Evolutionary conservation across 2,888 invertebrate species (phyloP).

Genomic region (Caenorhabditis sp.): DNA sequence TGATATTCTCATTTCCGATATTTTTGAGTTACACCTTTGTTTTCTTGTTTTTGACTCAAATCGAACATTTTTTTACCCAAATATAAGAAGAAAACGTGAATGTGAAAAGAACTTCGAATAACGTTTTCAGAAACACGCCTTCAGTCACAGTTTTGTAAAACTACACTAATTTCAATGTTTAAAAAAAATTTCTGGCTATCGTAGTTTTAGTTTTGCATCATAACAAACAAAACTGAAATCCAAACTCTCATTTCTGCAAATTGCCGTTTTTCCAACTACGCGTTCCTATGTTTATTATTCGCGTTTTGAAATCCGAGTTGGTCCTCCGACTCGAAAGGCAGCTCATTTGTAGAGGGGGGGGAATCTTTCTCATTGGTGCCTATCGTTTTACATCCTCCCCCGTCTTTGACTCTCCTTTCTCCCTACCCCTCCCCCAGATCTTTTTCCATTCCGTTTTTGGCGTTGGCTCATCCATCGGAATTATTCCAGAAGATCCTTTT

Average conservation of each 20-base stretch:
- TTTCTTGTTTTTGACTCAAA: too few relatives aligned
- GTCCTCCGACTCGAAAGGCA: constrained; percentile 24
- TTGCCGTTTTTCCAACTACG: not conserved
- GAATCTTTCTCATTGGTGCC: constrained; percentile 39
- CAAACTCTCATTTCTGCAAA: too few relatives aligned
- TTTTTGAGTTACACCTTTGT: too few relatives aligned
- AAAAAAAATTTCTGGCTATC: too few relatives aligned
- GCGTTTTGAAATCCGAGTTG: constrained; percentile 37
- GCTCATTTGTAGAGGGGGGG: constrained; percentile 51
- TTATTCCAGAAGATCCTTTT: not conserved
- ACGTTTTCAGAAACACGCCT: too few relatives aligned
- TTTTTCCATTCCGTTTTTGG: constrained; percentile 14
- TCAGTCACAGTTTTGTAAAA: too few relatives aligned
- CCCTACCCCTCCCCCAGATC: constrained; percentile 18
- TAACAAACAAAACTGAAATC: not conserved
- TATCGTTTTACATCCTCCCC: constrained; percentile 57
- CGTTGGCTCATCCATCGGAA: too few relatives aligned
- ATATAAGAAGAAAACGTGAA: too few relatives aligned
- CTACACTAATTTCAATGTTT: too few relatives aligned
- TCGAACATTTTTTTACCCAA: too few relatives aligned
- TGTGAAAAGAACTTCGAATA: too few relatives aligned
- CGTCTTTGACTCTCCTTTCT: constrained; percentile 38
- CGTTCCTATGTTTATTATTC: constrained; percentile 12
- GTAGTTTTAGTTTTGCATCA: not conserved
- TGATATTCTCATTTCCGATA: too few relatives aligned